Evolutionary conservation across 2,113 vertebrate species (phyloP).

Genomic region (Bufo bufo): DNA sequence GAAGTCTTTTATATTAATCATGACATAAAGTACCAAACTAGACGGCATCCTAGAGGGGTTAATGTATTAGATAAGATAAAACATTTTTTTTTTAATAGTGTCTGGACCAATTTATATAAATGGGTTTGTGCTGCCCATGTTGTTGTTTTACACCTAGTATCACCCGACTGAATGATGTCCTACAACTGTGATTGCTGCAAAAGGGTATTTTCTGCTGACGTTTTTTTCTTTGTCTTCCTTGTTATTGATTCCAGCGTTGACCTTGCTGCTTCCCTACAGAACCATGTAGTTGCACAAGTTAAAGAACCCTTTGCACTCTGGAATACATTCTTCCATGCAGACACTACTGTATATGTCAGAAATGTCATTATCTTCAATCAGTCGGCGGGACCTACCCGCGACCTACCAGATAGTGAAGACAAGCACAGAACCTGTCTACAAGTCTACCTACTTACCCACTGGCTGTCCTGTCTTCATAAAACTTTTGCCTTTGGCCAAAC

Average conservation of each 20-base stretch:
- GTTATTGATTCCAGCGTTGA: not conserved
- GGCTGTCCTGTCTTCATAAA: not conserved
- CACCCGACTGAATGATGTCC: too few relatives aligned
- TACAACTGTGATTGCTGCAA: too few relatives aligned
- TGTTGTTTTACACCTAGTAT: too few relatives aligned
- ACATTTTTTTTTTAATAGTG: too few relatives aligned
- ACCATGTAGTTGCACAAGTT: not conserved
- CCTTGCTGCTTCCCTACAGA: not conserved
- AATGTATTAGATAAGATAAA: too few relatives aligned
- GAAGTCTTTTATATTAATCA: too few relatives aligned
- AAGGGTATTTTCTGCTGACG: too few relatives aligned
- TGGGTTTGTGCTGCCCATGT: too few relatives aligned
- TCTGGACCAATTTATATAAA: too few relatives aligned
- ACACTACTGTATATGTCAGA: not conserved
- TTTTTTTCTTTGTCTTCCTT: not conserved
- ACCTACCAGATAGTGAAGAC: slow-evolving; percentile 21
- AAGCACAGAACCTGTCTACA: slow-evolving; percentile 21
- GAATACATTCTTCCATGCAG: not conserved
- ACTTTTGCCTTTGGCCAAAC: not conserved
- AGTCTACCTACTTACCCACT: slow-evolving; percentile 7
- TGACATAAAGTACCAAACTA: too few relatives aligned
- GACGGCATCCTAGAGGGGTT: too few relatives aligned
- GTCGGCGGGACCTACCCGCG: not conserved
- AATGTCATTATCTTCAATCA: not conserved
- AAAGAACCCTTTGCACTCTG: not conserved